A percentile compares a stretch with the other conserved stretches of the same genome.
Conservation (phyloP, 2,113 vertebrate species). For the Phoenicopterus ruber region DNA sequence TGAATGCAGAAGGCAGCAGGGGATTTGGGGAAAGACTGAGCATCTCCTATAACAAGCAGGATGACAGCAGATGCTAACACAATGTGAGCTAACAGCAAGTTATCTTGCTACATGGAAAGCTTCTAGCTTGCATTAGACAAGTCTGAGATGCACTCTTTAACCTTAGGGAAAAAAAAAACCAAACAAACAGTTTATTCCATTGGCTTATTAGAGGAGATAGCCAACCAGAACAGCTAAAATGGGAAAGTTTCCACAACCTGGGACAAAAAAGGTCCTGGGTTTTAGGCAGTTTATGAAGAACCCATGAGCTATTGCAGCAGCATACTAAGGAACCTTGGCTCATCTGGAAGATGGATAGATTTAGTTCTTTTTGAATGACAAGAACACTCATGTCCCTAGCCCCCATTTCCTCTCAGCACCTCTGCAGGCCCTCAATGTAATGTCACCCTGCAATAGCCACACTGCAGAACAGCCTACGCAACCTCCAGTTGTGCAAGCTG, state of each 20-base stretch:
- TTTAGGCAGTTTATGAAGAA: conserved; percentile 34
- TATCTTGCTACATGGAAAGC: not conserved
- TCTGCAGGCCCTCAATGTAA: not conserved
- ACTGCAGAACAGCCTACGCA: not conserved
- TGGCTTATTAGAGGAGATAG: not conserved
- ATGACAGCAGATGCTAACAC: not conserved
- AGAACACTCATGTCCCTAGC: not conserved
- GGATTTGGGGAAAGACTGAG: not conserved
- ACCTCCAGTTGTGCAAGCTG: not conserved
- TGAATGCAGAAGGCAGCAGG: not conserved
- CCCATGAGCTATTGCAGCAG: not conserved
- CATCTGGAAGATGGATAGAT: not conserved
- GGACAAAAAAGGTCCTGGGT: not conserved
- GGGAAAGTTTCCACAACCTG: not conserved
- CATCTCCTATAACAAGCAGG: not conserved
- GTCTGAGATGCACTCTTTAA: not conserved
- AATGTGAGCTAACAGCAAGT: not conserved
- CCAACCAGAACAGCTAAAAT: not conserved
- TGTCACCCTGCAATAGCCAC: not conserved
- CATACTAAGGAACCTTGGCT: not conserved
- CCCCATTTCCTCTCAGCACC: not conserved
- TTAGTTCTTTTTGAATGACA: not conserved
- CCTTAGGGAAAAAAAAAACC: not conserved
- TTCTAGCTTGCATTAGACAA: not conserved
- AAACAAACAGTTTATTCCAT: not conserved